Evolutionary conservation across 2,113 vertebrate species (phyloP).

Genomic region (Cyprinus carpio): DNA sequence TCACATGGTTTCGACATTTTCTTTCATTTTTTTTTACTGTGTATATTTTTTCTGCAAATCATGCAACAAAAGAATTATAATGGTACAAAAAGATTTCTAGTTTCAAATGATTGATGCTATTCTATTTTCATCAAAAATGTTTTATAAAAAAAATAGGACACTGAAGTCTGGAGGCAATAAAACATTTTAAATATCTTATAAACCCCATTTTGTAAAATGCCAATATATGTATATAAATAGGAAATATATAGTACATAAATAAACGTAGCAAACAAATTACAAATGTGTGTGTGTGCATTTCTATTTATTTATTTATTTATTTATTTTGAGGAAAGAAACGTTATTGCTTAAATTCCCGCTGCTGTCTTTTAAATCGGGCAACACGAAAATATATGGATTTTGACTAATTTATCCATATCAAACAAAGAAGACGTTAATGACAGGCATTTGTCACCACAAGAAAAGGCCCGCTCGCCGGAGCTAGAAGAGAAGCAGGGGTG

Average conservation of each 20-base stretch:
- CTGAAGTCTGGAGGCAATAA: not conserved
- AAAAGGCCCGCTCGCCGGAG: not conserved
- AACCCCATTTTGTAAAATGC: not conserved
- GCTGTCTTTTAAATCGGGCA: not conserved
- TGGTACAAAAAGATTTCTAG: too few species aligned
- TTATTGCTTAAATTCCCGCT: not conserved
- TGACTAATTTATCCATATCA: not conserved
- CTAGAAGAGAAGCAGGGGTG: constrained; percentile 45
- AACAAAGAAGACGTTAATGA: constrained; percentile 25
- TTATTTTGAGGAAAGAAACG: not conserved
- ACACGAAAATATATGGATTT: not conserved
- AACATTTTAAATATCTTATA: not conserved
- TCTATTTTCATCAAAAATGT: too few species aligned
- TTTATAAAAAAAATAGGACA: not conserved
- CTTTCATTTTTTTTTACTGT: too few species aligned
- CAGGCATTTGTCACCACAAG: not conserved
- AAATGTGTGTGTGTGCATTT: too few species aligned
- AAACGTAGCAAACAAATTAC: too few species aligned
- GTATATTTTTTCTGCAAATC: too few species aligned
- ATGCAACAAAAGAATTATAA: too few species aligned
- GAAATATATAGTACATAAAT: too few species aligned
- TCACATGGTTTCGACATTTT: too few species aligned
- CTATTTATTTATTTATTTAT: not conserved
- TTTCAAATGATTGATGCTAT: too few species aligned
- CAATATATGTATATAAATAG: too few species aligned